These are phyloP conservation scores for Nyctalus aviator DNA, from an alignment of 2,797 vertebrate genomes.

Conservation along the genomic window DNA sequence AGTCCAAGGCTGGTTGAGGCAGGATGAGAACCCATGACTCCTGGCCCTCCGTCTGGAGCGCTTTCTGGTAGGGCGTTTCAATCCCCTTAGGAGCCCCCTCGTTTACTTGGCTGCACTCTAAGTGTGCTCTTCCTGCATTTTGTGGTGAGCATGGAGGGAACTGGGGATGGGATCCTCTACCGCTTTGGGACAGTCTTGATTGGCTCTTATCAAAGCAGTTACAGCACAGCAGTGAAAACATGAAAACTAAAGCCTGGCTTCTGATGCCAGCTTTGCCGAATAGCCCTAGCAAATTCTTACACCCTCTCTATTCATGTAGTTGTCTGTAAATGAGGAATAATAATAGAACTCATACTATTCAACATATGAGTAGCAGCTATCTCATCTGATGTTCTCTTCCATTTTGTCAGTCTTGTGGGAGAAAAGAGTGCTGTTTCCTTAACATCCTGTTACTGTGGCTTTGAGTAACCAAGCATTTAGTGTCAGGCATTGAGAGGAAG, in stretches of 20 bases:
- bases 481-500: not conserved
- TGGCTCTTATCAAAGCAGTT: not conserved
- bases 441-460: not conserved
- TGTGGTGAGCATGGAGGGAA: not conserved
- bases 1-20: not conserved
- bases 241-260: not conserved
- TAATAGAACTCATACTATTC: not conserved
- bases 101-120: not conserved
- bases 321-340: not conserved
- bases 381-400: not conserved
- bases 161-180: too few relatives aligned
- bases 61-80: not conserved
- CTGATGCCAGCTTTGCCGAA: not conserved
- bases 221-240: not conserved
- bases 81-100: not conserved
- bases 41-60: not conserved
- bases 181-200: not conserved
- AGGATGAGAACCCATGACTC: not conserved
- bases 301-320: not conserved
- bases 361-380: not conserved
- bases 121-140: not conserved
- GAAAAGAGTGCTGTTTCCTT: not conserved
- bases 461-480: slow-evolving; percentile 49
- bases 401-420: not conserved
- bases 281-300: not conserved